These are phyloP conservation scores for Drosophila tripunctata DNA, from an alignment of 2,888 invertebrate genomes.

Conservation along the genomic window DNA sequence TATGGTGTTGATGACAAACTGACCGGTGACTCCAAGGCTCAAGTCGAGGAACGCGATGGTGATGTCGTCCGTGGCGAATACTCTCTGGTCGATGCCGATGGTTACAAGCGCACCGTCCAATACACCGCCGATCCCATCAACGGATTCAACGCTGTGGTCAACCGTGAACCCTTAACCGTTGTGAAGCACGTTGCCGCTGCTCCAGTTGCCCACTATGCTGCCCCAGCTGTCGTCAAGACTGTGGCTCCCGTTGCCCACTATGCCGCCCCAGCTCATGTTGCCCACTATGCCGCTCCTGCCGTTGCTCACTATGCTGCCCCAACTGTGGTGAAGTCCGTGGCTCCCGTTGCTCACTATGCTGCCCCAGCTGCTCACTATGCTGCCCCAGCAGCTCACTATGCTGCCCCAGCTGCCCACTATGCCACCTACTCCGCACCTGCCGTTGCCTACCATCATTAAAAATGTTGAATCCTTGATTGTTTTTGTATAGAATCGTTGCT, in stretches of 20 bases:
- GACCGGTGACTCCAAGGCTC: slow-evolving; percentile 82
- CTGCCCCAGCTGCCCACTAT: slow-evolving; percentile 48
- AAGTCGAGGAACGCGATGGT: slow-evolving; percentile 82
- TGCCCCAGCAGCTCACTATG: slow-evolving; percentile 42
- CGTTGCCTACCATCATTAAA: slow-evolving; percentile 71
- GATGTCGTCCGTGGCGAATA: slow-evolving; percentile 83
- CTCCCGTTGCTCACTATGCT: slow-evolving; percentile 48
- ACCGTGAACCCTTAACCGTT: slow-evolving; percentile 74
- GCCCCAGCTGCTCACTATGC: slow-evolving; percentile 41
- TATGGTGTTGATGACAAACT: slow-evolving; percentile 81
- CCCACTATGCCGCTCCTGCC: slow-evolving; percentile 49
- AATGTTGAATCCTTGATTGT: slow-evolving; percentile 22
- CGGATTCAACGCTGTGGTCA: slow-evolving; percentile 83
- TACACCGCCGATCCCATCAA: slow-evolving; percentile 81
- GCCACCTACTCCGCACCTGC: slow-evolving; percentile 58
- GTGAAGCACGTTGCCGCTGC: slow-evolving; percentile 41
- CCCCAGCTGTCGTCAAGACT: slow-evolving; percentile 48
- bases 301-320: slow-evolving; percentile 50
- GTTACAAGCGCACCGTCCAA: slow-evolving; percentile 79
- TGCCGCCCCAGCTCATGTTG: slow-evolving; percentile 40
- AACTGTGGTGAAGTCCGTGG: slow-evolving; percentile 5
- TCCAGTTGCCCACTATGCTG: slow-evolving; percentile 47
- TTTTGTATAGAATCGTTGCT: slow-evolving; percentile 59
- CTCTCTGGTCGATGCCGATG: slow-evolving; percentile 82
- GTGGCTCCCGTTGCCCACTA: slow-evolving; percentile 43